A percentile compares a stretch with the other conserved stretches of the same genome.
Evolutionary conservation across 1,140 invertebrate genomes (phyloP).

Genomic region (Heliconius melpomene): DNA sequence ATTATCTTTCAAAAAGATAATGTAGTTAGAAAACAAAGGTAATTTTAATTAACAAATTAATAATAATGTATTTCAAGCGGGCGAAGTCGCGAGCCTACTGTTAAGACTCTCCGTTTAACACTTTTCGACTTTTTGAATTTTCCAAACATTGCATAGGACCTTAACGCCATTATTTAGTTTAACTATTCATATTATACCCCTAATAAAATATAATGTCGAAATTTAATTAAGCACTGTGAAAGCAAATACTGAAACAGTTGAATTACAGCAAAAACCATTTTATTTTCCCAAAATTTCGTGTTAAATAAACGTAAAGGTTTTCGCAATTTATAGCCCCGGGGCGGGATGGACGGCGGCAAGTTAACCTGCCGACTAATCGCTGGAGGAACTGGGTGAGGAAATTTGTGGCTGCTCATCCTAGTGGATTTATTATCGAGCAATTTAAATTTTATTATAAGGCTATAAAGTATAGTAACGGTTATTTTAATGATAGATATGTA

Average conservation of each 20-base stretch:
- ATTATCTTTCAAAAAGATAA: no score
- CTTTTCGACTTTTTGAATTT: no score
- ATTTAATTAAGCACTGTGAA: background rate
- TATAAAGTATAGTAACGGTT: no score
- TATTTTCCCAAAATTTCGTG: constrained; percentile 17
- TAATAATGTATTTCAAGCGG: no score
- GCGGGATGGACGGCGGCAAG: constrained; percentile 33
- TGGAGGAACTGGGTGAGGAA: constrained; percentile 21
- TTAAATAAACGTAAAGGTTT: constrained; percentile 1
- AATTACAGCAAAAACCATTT: constrained; percentile 9
- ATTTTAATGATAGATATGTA: no score
- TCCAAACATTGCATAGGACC: no score
- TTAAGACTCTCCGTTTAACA: no score
- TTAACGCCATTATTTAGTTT: no score
- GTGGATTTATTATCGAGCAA: constrained; percentile 10
- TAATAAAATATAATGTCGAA: background rate
- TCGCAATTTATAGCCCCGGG: constrained; percentile 29
- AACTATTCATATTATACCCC: background rate
- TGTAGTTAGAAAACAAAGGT: no score
- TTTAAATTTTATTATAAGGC: background rate
- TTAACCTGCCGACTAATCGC: constrained; percentile 35
- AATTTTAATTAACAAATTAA: no score
- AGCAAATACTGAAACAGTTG: background rate
- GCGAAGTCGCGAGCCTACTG: no score
- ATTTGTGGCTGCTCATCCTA: background rate